Base-by-base conservation (phyloP, 2,797 vertebrate genomes). In the Chelidonichthys spinosus region DNA sequence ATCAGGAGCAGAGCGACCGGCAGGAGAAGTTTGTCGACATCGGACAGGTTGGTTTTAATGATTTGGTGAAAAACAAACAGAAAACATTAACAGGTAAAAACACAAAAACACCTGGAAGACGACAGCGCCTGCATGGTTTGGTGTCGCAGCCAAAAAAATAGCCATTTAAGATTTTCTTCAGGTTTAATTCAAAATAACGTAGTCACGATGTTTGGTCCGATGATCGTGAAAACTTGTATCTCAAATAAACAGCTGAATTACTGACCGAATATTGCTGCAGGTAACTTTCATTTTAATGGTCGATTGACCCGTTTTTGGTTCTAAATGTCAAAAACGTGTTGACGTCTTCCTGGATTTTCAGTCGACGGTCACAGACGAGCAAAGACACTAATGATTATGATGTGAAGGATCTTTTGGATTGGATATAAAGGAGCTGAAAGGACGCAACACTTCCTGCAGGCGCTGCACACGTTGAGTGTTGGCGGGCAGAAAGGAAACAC, bases 1-100 rank as follows among this genome's bases (percentile, higher is more conserved):
- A 15, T 69, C 10, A 47, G 77, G 74, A 88, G 80, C 85, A 17
- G 72, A 80, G 83, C 67, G 60, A 83, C 78, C 76, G 62, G 89
- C 86, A 50, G 82, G 58, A 25, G 39, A 65, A 47, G 74, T 81
- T 65, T 52, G 71, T 83, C 69, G 13, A 69, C 47, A 63, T 84
- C 77, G 61, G 69, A 78, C 79, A 65, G 40, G 76, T 40, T 69
- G 69, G 63, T 79, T 72, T 70, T 18, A 10, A 2, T 18, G 55
- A 36, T 66, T 78, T 52, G 58, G 68, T 68, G 65, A 67, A 56
- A 35, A 64, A 15, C 69, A 68, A 46, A 71, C 46, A 40, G 52
- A 58, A 56, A 43, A 69, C 50, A 69, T 8, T 33, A 55, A 44
- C 59, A 62, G n/a, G 33, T 25, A 36, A 8, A 65, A 44, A 37